A percentile compares a stretch with the other conserved stretches of the same genome.
phyloP scores from a whole-genome alignment of 2,888 invertebrate species.

The Netelia virgata region DNA sequence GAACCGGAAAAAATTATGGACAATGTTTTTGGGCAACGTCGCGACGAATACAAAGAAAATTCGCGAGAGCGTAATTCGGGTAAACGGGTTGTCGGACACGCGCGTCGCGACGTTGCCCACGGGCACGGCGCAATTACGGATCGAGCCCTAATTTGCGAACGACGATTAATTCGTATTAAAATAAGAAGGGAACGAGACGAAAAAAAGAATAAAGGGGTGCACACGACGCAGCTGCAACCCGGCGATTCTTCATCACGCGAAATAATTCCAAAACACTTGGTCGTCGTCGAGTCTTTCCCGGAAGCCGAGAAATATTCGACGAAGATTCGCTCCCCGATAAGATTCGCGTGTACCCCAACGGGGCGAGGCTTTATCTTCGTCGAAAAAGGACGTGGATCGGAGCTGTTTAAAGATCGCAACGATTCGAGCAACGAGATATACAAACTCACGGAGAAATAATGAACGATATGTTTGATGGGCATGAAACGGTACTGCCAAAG shows the following conservation, averaged over 20 bases:
- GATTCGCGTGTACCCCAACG: background rate
- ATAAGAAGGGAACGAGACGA: background rate
- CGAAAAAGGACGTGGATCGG: background rate
- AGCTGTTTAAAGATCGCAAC: constrained; percentile 60
- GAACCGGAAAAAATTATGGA: too few relatives aligned
- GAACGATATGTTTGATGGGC: constrained; percentile 33
- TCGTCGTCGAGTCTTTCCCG: background rate
- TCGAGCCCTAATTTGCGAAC: background rate
- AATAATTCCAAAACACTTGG: background rate
- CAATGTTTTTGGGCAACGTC: too few relatives aligned
- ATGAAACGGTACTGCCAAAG: constrained; percentile 63
- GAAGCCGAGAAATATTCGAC: background rate
- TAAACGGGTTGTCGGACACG: too few relatives aligned
- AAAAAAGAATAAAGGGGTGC: background rate
- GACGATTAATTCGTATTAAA: background rate
- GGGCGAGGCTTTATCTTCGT: background rate
- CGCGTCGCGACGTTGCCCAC: too few relatives aligned
- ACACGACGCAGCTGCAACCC: background rate
- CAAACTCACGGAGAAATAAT: constrained; percentile 30
- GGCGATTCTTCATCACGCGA: background rate
- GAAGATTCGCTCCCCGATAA: background rate
- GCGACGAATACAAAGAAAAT: too few relatives aligned
- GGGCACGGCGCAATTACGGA: background rate
- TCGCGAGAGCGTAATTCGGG: too few relatives aligned
- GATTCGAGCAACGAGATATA: constrained; percentile 55